Evolutionary conservation across 2,113 vertebrate species (phyloP), one percentile per base, ranked within the genome.

Genomic region (Myrmecobius fasciatus): DNA sequence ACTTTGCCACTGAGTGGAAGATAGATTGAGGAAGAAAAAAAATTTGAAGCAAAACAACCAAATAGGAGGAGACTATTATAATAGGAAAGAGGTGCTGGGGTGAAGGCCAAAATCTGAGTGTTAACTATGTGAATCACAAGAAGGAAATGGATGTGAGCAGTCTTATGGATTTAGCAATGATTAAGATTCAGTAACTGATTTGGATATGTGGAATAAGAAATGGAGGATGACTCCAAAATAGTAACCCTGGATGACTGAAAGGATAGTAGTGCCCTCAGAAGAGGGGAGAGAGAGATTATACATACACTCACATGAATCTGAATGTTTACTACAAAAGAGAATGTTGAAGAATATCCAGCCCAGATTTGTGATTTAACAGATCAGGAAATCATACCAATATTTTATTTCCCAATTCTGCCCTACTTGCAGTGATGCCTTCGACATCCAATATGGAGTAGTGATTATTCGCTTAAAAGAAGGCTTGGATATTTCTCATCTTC

Each of bases 401-500:
- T 92, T 52, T 36, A 0, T 7, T 93, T 95, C 91, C 1, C 93
- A 75, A 1, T 89, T 54, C 96, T 92, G 36, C 0, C 95, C 88
- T 90, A 89, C 97, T 83, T 97, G 52, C 97, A 99, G 99, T 89
- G 99, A 99, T 97, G 99, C 99, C 56, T 99, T 99, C 98, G 99
- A 99, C 95, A 98, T 99, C 98, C 99, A 99, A 92, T 99, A 99
- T 75, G 99, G 99, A 94, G 98, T 99, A 0, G 99, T 99, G 52
- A 99, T 99, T 89, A 99, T 99, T 91, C 98, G 99, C 92, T 98
- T 99, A 89, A 98, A 99, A 95, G 99, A 99, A 96, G 99, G 99
- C 26, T 98, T 99, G 91, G 99, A 99, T 92, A 98, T 99, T 97
- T 99, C 99, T 95, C 99, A 99, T 94, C 99, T 99, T 98, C 99